These are phyloP conservation scores for Myotis pilosus DNA, from an alignment of 2,797 vertebrate species.

Conservation along the genomic window DNA sequence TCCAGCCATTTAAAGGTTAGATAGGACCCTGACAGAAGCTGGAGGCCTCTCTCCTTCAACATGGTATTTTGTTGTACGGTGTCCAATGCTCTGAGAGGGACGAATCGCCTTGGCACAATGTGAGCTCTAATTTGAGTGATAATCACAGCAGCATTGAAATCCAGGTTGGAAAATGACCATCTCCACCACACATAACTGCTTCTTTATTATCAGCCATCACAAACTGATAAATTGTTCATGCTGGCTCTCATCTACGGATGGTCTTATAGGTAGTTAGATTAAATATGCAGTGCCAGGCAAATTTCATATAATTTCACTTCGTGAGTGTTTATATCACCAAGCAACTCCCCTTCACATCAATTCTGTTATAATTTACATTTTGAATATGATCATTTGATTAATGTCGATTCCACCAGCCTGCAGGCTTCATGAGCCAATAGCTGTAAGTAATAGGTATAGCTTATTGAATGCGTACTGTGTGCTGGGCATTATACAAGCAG, in stretches of 20 bases:
- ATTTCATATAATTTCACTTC: not conserved
- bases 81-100: not conserved
- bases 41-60: not conserved
- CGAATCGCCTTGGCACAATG: not conserved
- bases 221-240: not conserved
- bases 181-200: not conserved
- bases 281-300: not conserved
- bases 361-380: not conserved
- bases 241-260: not conserved
- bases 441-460: not conserved
- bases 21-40: not conserved
- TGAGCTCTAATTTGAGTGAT: not conserved
- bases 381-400: not conserved
- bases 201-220: not conserved
- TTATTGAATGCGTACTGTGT: not conserved
- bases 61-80: too few species aligned
- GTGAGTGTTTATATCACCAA: not conserved
- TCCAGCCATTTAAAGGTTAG: not conserved
- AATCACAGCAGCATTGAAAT: not conserved
- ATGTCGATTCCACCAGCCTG: not conserved
- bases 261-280: not conserved
- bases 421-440: not conserved
- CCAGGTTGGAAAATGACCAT: not conserved
- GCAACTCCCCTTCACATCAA: not conserved
- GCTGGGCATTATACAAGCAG: not conserved